Base-by-base conservation (phyloP, 2,113 vertebrate genomes). In the Excalfactoria chinensis region DNA sequence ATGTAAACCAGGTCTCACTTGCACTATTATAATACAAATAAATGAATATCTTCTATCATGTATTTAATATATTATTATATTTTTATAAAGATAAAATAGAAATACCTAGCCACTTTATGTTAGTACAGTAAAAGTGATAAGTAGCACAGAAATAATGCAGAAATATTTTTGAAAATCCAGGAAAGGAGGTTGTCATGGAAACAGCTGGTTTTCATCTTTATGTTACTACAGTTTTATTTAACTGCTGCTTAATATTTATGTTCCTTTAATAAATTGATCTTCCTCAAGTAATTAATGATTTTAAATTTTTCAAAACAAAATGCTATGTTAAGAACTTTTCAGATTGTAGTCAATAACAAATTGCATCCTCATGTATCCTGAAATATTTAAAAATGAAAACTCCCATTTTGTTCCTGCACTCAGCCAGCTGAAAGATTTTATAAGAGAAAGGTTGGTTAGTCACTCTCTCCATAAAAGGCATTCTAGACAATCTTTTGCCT, bases 121-220 rank as follows among this genome's bases (percentile, higher is more conserved):
- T n/a, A n/a, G n/a, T n/a, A n/a, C n/a, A n/a, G n/a, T n/a, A n/a
- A n/a, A n/a, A n/a, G 37, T 37, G 37, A 37, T 8, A 37, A 37
- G 37, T 37, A 37, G 37, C 37, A 37, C 37, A 37, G 37, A 10
- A 37, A 37, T 37, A 37, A 37, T 37, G 37, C 37, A 37, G 37
- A 37, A 37, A 37, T 37, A 37, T 37, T 37, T 78, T 26, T 23
- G n/a, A 51, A 89, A 92, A 58, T 58, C 32, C 0, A 3, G 56
- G 55, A 91, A 84, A 11, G 17, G 30, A 92, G 49, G 90, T 96
- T 95, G 96, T 53, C 84, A 93, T 94, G 83, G 96, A 89, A 96
- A 96, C 87, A 85, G 5, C 4, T 1, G 4, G 41, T 59, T 85
- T 83, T 53, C 77, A 82, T 84, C 46, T 71, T 83, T 85, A 77